Percentiles rank a stretch among this genome's conserved stretches.
phyloP scores from a whole-genome alignment of 2,797 vertebrate species.

The Phataginus tetradactyla region DNA sequence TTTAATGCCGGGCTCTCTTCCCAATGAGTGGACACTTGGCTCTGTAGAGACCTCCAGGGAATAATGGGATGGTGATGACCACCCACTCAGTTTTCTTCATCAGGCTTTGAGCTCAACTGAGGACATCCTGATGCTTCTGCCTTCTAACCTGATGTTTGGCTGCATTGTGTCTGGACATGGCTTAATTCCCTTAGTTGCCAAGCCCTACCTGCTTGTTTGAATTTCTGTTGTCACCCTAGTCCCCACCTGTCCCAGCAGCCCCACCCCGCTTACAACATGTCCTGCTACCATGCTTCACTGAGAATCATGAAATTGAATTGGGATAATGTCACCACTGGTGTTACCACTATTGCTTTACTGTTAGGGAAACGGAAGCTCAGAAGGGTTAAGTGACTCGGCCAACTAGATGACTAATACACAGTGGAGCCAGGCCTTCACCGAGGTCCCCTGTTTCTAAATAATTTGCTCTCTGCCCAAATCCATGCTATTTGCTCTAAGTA shows the following conservation, averaged over 20 bases:
- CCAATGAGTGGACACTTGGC: neutral
- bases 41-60: neutral
- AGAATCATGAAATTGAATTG: neutral
- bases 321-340: neutral
- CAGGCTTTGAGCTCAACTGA: neutral
- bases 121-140: neutral
- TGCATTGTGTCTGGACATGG: neutral
- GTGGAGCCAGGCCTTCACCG: neutral
- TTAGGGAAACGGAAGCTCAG: neutral
- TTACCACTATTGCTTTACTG: neutral
- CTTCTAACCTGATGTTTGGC: neutral
- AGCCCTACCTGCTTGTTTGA: neutral
- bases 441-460: neutral
- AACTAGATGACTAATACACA: neutral
- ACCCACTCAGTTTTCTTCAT: neutral
- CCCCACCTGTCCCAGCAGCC: neutral
- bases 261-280: neutral
- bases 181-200: neutral
- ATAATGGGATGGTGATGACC: neutral
- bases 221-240: conserved; percentile 18
- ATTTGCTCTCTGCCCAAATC: neutral
- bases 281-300: neutral
- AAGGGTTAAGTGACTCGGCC: neutral
- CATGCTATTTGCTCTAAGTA: neutral
- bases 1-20: neutral